Evolutionary conservation across 2,797 vertebrate genomes (phyloP).

Genomic region (Sebastes hubbsi): DNA sequence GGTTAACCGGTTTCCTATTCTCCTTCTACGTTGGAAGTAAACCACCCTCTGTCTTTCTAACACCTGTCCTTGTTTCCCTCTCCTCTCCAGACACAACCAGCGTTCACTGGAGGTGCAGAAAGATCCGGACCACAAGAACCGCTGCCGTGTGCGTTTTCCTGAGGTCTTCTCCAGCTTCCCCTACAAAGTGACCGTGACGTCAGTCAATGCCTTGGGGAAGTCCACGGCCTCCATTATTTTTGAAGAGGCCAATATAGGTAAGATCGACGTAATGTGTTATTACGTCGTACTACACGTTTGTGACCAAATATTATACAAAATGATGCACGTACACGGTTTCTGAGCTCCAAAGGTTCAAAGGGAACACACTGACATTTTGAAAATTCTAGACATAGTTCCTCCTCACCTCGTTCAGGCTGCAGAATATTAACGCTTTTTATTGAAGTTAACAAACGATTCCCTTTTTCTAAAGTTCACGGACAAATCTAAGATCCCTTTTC

Average conservation of each 20-base stretch:
- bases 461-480: constrained; percentile 4
- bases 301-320: not conserved
- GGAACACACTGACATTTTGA: not conserved
- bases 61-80: not conserved
- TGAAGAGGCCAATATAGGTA: constrained; percentile 94
- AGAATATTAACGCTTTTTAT: constrained; percentile 1
- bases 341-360: not conserved
- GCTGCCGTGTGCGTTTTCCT: constrained; percentile 92
- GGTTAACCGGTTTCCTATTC: not conserved
- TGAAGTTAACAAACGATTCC: not conserved
- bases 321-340: not conserved
- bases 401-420: not conserved
- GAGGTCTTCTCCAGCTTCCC: constrained; percentile 94
- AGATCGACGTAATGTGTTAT: constrained; percentile 9
- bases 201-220: constrained; percentile 91
- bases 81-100: constrained; percentile 87
- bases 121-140: constrained; percentile 91
- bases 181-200: constrained; percentile 93
- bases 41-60: not conserved
- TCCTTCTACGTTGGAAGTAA: not conserved
- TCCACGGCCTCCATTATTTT: constrained; percentile 85
- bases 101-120: constrained; percentile 89
- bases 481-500: constrained; percentile 1
- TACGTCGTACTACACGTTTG: not conserved
- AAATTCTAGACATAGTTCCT: not conserved